A percentile compares a stretch with the other conserved stretches of the same genome.
These are phyloP conservation scores for Chunga burmeisteri DNA, from an alignment of 2,113 vertebrate species.

Conservation along the genomic window DNA sequence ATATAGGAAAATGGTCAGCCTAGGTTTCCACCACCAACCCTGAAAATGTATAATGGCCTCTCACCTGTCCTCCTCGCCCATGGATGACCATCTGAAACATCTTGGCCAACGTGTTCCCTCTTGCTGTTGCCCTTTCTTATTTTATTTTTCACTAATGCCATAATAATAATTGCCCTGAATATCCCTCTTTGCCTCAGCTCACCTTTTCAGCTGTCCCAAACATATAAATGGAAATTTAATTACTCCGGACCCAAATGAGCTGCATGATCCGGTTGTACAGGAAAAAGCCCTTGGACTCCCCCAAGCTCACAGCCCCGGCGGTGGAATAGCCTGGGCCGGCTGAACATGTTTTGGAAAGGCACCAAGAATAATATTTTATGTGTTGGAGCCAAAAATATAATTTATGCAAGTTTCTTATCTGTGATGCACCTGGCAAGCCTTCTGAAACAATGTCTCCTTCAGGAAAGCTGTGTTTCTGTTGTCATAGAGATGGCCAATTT, in stretches of 20 bases:
- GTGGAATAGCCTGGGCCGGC: neutral
- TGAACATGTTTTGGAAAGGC: neutral
- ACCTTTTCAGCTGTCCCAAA: conserved; percentile 7
- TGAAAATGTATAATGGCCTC: neutral
- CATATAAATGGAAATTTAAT: neutral
- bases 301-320: accelerated
- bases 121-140: neutral
- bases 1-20: neutral
- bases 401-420: conserved; percentile 42
- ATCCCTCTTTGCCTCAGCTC: neutral
- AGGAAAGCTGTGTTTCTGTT: neutral
- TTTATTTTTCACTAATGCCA: neutral
- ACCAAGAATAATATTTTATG: conserved; percentile 28
- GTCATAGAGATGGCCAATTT: neutral
- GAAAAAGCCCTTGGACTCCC: neutral
- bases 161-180: neutral
- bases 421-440: conserved; percentile 27
- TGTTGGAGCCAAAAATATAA: neutral
- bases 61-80: neutral
- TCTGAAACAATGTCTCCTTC: neutral
- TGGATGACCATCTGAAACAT: neutral
- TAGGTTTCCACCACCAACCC: neutral
- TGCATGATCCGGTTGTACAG: neutral
- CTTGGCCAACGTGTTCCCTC: neutral
- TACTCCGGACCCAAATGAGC: neutral